Evolutionary conservation across 2,888 invertebrate genomes (phyloP).

Genomic region (Cataglyphis altisquamis): DNA sequence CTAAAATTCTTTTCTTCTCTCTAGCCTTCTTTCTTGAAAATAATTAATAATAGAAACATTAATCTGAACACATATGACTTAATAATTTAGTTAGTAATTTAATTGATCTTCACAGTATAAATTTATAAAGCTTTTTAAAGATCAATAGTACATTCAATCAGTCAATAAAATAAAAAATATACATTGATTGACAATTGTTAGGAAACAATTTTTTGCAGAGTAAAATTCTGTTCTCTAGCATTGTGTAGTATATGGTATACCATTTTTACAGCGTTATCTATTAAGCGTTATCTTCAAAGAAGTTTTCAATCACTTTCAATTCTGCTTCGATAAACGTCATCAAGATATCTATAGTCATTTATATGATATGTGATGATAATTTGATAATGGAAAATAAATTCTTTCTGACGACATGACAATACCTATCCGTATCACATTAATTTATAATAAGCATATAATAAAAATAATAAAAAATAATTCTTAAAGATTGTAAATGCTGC

Average conservation of each 20-base stretch:
- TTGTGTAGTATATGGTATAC: not conserved
- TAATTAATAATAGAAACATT: slow-evolving; percentile 75
- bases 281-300: not conserved
- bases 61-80: slow-evolving; percentile 71
- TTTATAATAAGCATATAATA: not conserved
- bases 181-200: not conserved
- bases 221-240: too few relatives aligned
- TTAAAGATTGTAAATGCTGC: not conserved
- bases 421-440: not conserved
- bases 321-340: not conserved
- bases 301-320: not conserved
- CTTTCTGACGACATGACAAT: not conserved
- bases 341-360: not conserved
- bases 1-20: slow-evolving; percentile 34
- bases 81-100: slow-evolving; percentile 59
- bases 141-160: slow-evolving; percentile 7
- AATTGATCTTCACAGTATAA: slow-evolving; percentile 71
- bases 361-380: slow-evolving; percentile 10
- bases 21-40: slow-evolving; percentile 50
- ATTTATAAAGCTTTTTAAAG: not conserved
- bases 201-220: not conserved
- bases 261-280: not conserved
- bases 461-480: slow-evolving; percentile 11
- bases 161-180: slow-evolving; percentile 18
- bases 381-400: not conserved